Percentiles rank a stretch among this genome's conserved stretches.
These are phyloP conservation scores for Albula glossodonta DNA, from an alignment of 2,113 vertebrate genomes.

Conservation along the genomic window DNA sequence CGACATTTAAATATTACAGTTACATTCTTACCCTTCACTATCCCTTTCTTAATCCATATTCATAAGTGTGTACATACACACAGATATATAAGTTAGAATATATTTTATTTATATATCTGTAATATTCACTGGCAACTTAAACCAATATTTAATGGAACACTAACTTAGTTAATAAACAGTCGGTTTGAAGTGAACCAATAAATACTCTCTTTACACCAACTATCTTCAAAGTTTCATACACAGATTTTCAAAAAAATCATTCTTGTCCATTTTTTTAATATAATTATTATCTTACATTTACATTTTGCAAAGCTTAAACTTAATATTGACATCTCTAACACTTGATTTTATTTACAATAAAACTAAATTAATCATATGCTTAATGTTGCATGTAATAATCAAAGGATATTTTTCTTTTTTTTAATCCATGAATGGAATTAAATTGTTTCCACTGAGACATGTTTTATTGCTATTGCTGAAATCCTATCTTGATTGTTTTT, in stretches of 20 bases:
- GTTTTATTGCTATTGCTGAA: constrained; percentile 82
- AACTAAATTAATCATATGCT: constrained; percentile 57
- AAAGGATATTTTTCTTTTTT: constrained; percentile 48
- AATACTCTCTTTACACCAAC: constrained; percentile 55
- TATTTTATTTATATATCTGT: constrained; percentile 42
- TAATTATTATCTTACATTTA: constrained; percentile 64
- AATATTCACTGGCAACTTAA: constrained; percentile 53
- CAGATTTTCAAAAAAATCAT: constrained; percentile 34
- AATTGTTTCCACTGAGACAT: constrained; percentile 69
- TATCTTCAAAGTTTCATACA: constrained; percentile 44
- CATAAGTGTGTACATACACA: constrained; percentile 52
- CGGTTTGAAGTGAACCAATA: constrained; percentile 58
- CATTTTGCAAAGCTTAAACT: constrained; percentile 70
- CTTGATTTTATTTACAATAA: constrained; percentile 73
- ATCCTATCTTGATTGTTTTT: constrained; percentile 53
- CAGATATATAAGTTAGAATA: constrained; percentile 37
- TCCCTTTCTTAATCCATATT: constrained; percentile 46
- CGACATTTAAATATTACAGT: constrained; percentile 51
- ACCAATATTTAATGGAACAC: constrained; percentile 48
- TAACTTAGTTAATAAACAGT: constrained; percentile 61
- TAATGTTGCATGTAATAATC: constrained; percentile 57
- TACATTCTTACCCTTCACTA: constrained; percentile 62
- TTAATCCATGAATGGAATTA: constrained; percentile 60
- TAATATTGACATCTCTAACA: constrained; percentile 71
- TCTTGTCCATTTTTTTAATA: constrained; percentile 44